phyloP scores from a whole-genome alignment of 2,113 vertebrate genomes.

The Anarrhichthys ocellatus region DNA sequence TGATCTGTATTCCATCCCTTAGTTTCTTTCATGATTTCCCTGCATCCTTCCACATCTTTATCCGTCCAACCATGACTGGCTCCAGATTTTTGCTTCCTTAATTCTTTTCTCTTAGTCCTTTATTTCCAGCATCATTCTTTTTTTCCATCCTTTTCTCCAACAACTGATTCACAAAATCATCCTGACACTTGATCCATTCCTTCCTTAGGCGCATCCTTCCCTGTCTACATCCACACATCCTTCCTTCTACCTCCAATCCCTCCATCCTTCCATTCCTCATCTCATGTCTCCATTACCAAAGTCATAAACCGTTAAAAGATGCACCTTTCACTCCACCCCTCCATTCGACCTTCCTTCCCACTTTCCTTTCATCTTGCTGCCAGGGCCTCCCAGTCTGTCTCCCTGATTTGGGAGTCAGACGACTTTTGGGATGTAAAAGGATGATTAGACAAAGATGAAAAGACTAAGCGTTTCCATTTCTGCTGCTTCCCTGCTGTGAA shows the following conservation, averaged over 20 bases:
- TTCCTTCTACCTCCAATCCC: background rate
- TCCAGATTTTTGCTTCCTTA: background rate
- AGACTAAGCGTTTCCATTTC: slow-evolving; percentile 57
- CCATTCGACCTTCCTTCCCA: background rate
- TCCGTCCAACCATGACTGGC: background rate
- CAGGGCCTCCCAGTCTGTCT: slow-evolving; percentile 25
- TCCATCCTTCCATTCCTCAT: background rate
- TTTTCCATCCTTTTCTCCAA: background rate
- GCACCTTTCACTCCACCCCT: background rate
- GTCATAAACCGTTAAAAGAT: background rate
- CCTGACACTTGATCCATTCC: background rate
- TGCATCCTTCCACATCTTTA: background rate
- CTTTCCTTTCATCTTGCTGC: slow-evolving; percentile 24
- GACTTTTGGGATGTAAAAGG: slow-evolving; percentile 50
- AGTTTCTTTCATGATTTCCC: background rate
- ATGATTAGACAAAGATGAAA: slow-evolving; percentile 73
- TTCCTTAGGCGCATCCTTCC: background rate
- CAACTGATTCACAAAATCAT: background rate
- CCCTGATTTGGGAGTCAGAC: slow-evolving; percentile 29
- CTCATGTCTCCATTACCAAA: background rate
- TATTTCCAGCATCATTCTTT: background rate
- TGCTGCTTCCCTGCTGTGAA: slow-evolving; percentile 47
- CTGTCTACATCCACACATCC: background rate
- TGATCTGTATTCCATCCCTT: background rate
- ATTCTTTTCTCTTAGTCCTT: background rate